Evolutionary conservation across 1,140 invertebrate genomes (phyloP).

Genomic region (Potamilus streckersoni): DNA sequence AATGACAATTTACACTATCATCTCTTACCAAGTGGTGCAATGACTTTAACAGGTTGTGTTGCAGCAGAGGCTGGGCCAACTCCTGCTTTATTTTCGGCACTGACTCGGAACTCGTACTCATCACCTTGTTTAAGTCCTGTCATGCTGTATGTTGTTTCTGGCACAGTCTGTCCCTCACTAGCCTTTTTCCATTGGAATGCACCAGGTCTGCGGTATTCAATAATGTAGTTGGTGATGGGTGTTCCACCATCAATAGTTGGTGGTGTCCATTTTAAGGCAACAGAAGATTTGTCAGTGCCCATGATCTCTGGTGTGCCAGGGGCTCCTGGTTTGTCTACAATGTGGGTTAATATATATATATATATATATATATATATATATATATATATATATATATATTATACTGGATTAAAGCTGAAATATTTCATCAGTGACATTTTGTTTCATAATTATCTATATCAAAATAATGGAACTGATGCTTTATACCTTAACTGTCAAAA

Average conservation of each 20-base stretch:
- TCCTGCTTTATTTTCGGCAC: conserved; percentile 97
- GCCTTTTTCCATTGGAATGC: conserved; percentile 56
- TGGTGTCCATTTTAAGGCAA: conserved; percentile 91
- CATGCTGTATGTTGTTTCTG: conserved; percentile 73
- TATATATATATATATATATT: too few relatives aligned
- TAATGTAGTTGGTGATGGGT: conserved; percentile 95
- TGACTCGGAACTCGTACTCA: conserved; percentile 92
- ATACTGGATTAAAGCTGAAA: too few relatives aligned
- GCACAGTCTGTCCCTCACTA: conserved; percentile 45
- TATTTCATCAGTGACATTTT: too few relatives aligned
- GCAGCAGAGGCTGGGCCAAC: conserved; percentile 92
- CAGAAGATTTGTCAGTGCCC: conserved; percentile 96
- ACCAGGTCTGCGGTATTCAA: conserved; percentile 68
- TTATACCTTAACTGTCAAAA: too few relatives aligned
- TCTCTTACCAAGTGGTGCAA: conserved; percentile 51
- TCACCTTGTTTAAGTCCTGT: conserved; percentile 91
- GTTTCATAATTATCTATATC: too few relatives aligned
- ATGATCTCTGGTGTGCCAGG: conserved; percentile 87
- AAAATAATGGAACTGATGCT: too few relatives aligned
- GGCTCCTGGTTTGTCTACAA: conserved; percentile 75
- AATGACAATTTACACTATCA: background rate
- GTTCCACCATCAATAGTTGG: conserved; percentile 92
- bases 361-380: too few relatives aligned
- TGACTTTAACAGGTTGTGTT: conserved; percentile 52
- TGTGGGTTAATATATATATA: too few relatives aligned